Conservation (phyloP, 2,888 invertebrate genomes). For the Cantharis lateralis region DNA sequence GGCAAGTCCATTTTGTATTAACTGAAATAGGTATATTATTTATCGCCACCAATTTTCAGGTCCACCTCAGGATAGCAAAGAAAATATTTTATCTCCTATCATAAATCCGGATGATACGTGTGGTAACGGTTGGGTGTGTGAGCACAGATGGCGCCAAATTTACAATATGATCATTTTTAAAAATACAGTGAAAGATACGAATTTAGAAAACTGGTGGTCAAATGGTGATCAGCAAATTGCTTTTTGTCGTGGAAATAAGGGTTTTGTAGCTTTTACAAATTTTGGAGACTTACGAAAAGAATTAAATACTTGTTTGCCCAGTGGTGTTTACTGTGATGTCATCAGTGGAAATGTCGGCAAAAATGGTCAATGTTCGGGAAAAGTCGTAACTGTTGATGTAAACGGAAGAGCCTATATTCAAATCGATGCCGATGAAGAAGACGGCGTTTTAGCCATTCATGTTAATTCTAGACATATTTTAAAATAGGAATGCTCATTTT, state of each 20-base stretch:
- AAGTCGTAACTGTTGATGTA: slow-evolving; percentile 62
- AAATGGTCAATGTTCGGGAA: slow-evolving; percentile 69
- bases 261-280: slow-evolving; percentile 68
- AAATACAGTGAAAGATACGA: slow-evolving; percentile 66
- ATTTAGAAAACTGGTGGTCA: slow-evolving; percentile 66
- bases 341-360: slow-evolving; percentile 68
- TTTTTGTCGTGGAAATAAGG: slow-evolving; percentile 74
- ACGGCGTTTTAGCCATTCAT: slow-evolving; percentile 76
- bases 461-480: slow-evolving; percentile 39
- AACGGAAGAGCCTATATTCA: slow-evolving; percentile 64
- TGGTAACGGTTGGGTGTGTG: slow-evolving; percentile 78
- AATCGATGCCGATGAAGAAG: slow-evolving; percentile 60
- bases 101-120: slow-evolving; percentile 70
- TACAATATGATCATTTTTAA: slow-evolving; percentile 79
- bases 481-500: too few species aligned
- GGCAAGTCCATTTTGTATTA: too few species aligned
- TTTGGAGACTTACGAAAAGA: not conserved
- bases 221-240: slow-evolving; percentile 82
- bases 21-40: too few species aligned
- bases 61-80: slow-evolving; percentile 70
- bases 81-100: slow-evolving; percentile 68
- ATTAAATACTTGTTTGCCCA: slow-evolving; percentile 50
- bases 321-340: slow-evolving; percentile 85
- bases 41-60: slow-evolving; percentile 55
- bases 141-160: slow-evolving; percentile 84